phyloP scores from a whole-genome alignment of 2,888 invertebrate genomes.

The Agonopterix alstromeriana region DNA sequence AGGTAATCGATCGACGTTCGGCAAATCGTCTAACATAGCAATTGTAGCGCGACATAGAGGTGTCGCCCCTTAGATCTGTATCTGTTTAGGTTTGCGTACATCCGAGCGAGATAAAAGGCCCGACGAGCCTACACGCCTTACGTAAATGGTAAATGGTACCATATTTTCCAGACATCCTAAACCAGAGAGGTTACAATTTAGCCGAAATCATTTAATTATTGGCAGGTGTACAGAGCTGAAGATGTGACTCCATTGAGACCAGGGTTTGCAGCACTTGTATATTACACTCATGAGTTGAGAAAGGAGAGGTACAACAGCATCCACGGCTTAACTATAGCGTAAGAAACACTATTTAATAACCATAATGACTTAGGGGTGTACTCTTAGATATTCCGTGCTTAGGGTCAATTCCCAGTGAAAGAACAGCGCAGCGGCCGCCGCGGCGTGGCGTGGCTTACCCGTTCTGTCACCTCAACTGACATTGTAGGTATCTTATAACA shows the following conservation, averaged over 20 bases:
- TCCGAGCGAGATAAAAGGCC: too few relatives aligned
- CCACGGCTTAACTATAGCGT: slow-evolving; percentile 57
- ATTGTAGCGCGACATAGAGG: too few relatives aligned
- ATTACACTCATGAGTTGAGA: slow-evolving; percentile 48
- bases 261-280: slow-evolving; percentile 47
- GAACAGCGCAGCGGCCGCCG: too few relatives aligned
- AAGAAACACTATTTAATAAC: slow-evolving; percentile 18
- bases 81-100: too few relatives aligned
- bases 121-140: background rate
- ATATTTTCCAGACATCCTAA: background rate
- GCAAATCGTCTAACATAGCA: too few relatives aligned
- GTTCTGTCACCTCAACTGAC: background rate
- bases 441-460: too few relatives aligned
- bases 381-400: too few relatives aligned
- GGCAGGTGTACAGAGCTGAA: slow-evolving; percentile 59
- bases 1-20: too few relatives aligned
- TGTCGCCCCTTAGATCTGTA: too few relatives aligned
- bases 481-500: background rate
- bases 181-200: background rate
- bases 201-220: background rate
- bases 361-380: background rate
- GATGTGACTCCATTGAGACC: slow-evolving; percentile 55
- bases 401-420: too few relatives aligned
- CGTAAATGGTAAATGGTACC: background rate
- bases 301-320: slow-evolving; percentile 46